These are phyloP conservation scores for Ophiothrix spiculata DNA, from an alignment of 35 echinoderm and acorn worm genomes.

Conservation along the genomic window DNA sequence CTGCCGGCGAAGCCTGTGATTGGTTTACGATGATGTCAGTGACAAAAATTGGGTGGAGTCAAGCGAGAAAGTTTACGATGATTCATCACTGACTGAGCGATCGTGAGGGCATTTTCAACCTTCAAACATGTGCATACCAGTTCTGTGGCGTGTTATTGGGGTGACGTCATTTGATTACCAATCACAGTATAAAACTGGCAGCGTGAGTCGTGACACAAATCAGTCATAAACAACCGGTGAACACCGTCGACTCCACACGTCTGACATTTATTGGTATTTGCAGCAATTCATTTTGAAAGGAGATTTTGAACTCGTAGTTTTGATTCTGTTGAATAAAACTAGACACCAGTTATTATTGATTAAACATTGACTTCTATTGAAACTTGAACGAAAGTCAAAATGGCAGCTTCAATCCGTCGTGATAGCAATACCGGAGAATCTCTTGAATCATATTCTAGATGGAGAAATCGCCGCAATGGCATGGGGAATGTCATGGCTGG, in stretches of 20 bases:
- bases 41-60: neutral
- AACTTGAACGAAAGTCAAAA: neutral
- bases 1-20: neutral
- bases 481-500: constrained; percentile 49
- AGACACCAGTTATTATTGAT: neutral
- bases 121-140: neutral
- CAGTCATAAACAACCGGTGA: neutral
- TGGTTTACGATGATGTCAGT: neutral
- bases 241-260: neutral
- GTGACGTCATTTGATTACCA: neutral
- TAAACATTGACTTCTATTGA: neutral
- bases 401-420: neutral
- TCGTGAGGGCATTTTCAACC: neutral
- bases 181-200: neutral
- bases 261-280: neutral
- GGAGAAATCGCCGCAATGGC: constrained; percentile 33
- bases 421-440: neutral
- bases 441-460: neutral
- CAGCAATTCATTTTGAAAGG: neutral
- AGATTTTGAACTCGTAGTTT: neutral
- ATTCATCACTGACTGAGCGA: neutral
- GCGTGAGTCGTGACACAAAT: neutral
- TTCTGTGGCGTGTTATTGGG: neutral
- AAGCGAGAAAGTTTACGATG: neutral
- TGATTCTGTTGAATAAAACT: neutral